A percentile compares a stretch with the other conserved stretches of the same genome.
Conservation (phyloP, 2,113 vertebrate genomes). For the Leucopsar rothschildi region DNA sequence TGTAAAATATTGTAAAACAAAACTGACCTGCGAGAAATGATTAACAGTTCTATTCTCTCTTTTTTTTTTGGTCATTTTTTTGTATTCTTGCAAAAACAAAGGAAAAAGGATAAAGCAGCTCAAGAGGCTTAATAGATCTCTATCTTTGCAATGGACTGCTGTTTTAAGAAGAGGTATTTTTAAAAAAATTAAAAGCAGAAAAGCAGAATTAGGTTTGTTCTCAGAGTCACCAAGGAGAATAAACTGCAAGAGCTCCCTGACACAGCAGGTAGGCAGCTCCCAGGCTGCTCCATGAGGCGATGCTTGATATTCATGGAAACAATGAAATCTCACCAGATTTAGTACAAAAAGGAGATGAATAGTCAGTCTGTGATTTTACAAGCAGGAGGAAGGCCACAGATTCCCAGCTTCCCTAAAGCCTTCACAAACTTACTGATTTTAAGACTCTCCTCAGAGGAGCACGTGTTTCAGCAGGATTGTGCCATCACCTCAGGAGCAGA, state of each 20-base stretch:
- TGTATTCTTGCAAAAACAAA: neutral
- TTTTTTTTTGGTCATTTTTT: neutral
- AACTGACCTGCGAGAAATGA: neutral
- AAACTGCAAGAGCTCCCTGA: neutral
- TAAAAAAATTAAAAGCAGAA: neutral
- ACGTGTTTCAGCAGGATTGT: neutral
- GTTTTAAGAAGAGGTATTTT: neutral
- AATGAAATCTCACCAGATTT: neutral
- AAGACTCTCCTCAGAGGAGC: neutral
- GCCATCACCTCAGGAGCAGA: neutral
- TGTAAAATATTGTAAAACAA: conserved; percentile 7
- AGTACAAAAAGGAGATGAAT: neutral
- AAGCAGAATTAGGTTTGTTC: neutral
- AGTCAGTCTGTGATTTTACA: neutral
- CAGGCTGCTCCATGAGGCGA: neutral
- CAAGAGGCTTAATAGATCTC: neutral
- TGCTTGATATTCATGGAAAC: neutral
- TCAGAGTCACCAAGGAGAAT: neutral
- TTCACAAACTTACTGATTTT: neutral
- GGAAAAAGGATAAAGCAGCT: neutral
- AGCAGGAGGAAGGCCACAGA: neutral
- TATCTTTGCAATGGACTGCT: neutral
- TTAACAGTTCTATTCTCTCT: neutral
- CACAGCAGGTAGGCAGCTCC: neutral
- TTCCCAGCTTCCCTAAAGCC: neutral